These are phyloP conservation scores for Nannospalax galili DNA, from an alignment of 2,113 vertebrate genomes.

Conservation along the genomic window DNA sequence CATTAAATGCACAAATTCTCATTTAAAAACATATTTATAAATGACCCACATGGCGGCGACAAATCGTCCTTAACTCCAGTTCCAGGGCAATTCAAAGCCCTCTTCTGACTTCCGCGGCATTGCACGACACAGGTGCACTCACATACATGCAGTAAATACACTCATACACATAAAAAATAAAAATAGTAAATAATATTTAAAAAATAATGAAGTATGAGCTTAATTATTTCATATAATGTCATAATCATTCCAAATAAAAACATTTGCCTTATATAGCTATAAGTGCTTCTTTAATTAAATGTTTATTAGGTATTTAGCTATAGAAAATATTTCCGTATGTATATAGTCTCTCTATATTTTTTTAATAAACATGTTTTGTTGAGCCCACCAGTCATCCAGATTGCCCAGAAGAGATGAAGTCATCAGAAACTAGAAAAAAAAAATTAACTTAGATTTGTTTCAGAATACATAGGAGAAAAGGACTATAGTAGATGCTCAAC, in stretches of 20 bases:
- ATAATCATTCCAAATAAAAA: constrained; percentile 45
- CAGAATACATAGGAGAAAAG: constrained; percentile 25
- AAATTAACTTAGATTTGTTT: constrained; percentile 39
- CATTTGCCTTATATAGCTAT: neutral
- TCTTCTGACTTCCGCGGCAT: no score
- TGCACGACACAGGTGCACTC: no score
- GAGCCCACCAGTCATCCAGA: neutral
- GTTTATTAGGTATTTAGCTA: constrained; percentile 7
- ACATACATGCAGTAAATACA: no score
- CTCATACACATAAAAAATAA: no score
- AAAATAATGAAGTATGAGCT: neutral
- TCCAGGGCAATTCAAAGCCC: no score
- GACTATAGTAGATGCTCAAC: neutral
- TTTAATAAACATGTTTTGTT: neutral
- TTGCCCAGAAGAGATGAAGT: constrained; percentile 2
- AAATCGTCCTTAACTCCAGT: no score
- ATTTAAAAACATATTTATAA: no score
- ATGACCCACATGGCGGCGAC: no score
- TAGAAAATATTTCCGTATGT: neutral
- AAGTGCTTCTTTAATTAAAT: constrained; percentile 30
- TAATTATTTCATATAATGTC: constrained; percentile 29
- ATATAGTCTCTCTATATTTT: neutral
- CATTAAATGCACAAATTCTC: no score
- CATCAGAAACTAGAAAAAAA: constrained; percentile 21
- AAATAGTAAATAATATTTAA: no score